These are phyloP conservation scores for Aphis gossypii DNA, from an alignment of 1,140 invertebrate species.

Conservation along the genomic window DNA sequence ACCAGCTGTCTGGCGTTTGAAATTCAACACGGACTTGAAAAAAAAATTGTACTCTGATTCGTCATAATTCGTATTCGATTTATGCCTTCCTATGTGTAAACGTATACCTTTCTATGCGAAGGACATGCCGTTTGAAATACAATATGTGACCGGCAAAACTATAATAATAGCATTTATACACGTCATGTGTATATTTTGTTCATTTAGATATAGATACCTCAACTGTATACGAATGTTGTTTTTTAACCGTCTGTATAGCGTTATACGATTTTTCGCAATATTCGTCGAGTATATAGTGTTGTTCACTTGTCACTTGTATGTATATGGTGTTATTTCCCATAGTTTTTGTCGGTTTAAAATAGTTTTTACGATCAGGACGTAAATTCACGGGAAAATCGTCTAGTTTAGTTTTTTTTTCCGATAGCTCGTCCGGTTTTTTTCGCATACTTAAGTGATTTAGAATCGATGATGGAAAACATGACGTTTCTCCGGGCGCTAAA, in stretches of 20 bases:
- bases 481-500: not conserved
- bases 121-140: constrained; percentile 15
- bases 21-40: not conserved
- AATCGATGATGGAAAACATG: not conserved
- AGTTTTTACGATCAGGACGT: not conserved
- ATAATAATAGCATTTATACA: constrained; percentile 27
- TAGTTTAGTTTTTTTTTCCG: not conserved
- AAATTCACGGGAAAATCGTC: not conserved
- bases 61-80: constrained; percentile 21
- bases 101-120: not conserved
- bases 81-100: not conserved
- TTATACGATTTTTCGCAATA: not conserved
- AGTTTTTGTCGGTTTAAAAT: not conserved
- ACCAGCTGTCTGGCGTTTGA: not conserved
- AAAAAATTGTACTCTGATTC: not conserved
- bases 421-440: not conserved
- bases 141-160: not conserved
- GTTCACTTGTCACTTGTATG: not conserved
- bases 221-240: not conserved
- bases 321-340: not conserved
- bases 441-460: no score
- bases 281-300: not conserved
- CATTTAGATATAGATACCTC: not conserved
- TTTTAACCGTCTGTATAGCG: not conserved
- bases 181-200: not conserved